Evolutionary conservation across 2,113 vertebrate genomes (phyloP), one percentile per base, ranked within the genome.

Genomic region (Caloenas nicobarica): DNA sequence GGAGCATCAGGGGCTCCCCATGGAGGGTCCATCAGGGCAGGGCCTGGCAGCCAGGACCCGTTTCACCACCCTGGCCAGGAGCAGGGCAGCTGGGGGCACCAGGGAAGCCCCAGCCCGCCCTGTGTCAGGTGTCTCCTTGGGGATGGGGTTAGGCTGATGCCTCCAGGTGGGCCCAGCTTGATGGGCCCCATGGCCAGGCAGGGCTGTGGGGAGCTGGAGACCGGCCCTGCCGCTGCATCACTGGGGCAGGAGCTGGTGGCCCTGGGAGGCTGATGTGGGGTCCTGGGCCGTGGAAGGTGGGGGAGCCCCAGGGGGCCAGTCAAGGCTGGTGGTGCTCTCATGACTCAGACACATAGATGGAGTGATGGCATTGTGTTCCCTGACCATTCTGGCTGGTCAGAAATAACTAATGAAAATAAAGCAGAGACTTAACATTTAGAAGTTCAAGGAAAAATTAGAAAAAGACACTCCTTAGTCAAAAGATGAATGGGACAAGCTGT

Each of bases 161-260:
- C 42, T 44, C 42, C 42, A 44, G 42, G 42, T 17, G 42, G 42
- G 42, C 44, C 44, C 44, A 46, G 44, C 44, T 46, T 46, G 44
- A 18, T 13, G 16, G 46, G 10, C 6, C 8, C 6, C 4, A 13
- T 48, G 10, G 10, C 8, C 1, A 0, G 19, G 21, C 17, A 48
- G 24, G 25, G 36, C 8, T 36, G 18, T 56, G 16, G 16, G 21
- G 36, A 44, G 23, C 14, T 64, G 56, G 34, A 93, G 42, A 61
- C 1, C 0, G 1, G 38, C 38, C 51, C 40, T 29, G 23, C 48
- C 60, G 26, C 1, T 0, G 14, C 8, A 1, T 16, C 2, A 1
- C 22, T 34, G 50, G 11, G 15, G 16, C 13, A 42, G 29, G 16
- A 11, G 26, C 33, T 68, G 38, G 31, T 4, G 5, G 26, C 23